These are phyloP conservation scores for Sacculina carcini DNA, from an alignment of 2,888 invertebrate genomes.

Conservation along the genomic window DNA sequence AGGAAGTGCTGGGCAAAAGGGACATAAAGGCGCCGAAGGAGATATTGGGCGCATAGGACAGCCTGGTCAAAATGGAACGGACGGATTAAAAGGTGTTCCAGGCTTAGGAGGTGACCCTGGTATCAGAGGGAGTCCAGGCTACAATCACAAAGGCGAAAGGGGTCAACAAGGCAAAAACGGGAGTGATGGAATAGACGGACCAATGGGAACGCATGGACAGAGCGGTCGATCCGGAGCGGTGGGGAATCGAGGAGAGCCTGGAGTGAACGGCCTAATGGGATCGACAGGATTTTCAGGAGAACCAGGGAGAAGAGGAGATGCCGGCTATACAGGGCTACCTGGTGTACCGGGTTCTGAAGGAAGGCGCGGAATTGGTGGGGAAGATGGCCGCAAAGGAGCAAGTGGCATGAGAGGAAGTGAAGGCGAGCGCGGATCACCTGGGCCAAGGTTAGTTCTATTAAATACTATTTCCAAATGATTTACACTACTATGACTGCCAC, in stretches of 20 bases:
- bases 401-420: background rate
- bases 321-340: slow-evolving; percentile 14
- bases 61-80: slow-evolving; percentile 15
- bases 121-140: too few relatives aligned
- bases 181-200: too few relatives aligned
- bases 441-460: too few relatives aligned
- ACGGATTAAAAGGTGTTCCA: slow-evolving; percentile 13
- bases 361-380: slow-evolving; percentile 11
- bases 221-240: slow-evolving; percentile 4
- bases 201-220: slow-evolving; percentile 3
- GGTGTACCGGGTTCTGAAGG: slow-evolving; percentile 14
- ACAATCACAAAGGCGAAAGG: too few relatives aligned
- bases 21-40: too few relatives aligned
- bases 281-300: slow-evolving; percentile 12
- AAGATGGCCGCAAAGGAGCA: background rate
- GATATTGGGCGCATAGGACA: too few relatives aligned
- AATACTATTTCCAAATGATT: too few relatives aligned
- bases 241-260: slow-evolving; percentile 3
- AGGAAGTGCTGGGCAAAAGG: too few relatives aligned
- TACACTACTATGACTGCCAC: too few relatives aligned
- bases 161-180: too few relatives aligned
- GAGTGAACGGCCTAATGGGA: slow-evolving; percentile 18
- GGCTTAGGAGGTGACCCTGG: too few relatives aligned
- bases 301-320: slow-evolving; percentile 12
- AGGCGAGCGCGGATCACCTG: too few relatives aligned